A percentile compares a stretch with the other conserved stretches of the same genome.
Evolutionary conservation across 2,113 vertebrate genomes (phyloP).

Genomic region (Ptilonorhynchus violaceus): DNA sequence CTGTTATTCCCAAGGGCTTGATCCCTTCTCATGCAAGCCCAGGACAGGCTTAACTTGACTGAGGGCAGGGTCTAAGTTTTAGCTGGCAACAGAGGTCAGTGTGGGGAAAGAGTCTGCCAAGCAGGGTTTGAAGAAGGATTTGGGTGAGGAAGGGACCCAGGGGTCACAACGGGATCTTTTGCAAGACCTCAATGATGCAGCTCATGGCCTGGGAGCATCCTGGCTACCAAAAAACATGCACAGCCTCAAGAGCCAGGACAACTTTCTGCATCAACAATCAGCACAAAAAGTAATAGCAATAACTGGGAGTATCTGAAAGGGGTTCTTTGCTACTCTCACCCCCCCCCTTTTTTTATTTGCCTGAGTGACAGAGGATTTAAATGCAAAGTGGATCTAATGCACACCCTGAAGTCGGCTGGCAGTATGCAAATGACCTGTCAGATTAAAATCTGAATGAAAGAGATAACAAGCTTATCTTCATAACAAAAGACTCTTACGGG

Average conservation of each 20-base stretch:
- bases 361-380: slow-evolving; percentile 69
- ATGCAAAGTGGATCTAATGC: slow-evolving; percentile 69
- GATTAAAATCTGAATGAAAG: slow-evolving; percentile 79
- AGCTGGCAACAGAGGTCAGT: neutral
- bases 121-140: neutral
- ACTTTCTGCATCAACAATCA: neutral
- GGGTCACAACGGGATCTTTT: neutral
- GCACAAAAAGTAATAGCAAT: neutral
- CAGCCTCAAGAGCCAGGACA: neutral
- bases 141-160: neutral
- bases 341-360: slow-evolving; percentile 19
- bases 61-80: neutral
- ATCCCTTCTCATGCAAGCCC: neutral
- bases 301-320: slow-evolving; percentile 35
- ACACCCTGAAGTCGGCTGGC: slow-evolving; percentile 76
- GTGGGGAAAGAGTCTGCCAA: neutral
- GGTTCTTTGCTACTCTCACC: neutral
- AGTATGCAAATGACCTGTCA: slow-evolving; percentile 72
- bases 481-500: slow-evolving; percentile 77
- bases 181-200: neutral
- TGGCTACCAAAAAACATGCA: neutral
- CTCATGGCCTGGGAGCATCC: neutral
- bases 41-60: neutral
- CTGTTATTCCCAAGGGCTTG: neutral
- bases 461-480: slow-evolving; percentile 81